These are phyloP conservation scores for Nannospalax galili DNA, from an alignment of 2,113 vertebrate genomes.

Conservation along the genomic window DNA sequence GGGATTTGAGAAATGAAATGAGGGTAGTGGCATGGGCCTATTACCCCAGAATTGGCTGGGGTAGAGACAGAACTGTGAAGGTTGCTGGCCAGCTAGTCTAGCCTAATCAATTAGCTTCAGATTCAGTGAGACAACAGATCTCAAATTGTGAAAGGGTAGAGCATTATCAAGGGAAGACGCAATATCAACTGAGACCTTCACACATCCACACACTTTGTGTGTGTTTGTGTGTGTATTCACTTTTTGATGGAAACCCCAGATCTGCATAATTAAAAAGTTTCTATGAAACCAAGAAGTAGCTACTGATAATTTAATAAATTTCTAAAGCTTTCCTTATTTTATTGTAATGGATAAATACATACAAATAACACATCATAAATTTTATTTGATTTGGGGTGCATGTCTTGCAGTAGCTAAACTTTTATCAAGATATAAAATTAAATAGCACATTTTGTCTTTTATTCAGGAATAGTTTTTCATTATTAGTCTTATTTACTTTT, in stretches of 20 bases:
- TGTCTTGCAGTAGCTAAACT: not conserved
- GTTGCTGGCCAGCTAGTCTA: not conserved
- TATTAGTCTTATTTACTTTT: not conserved
- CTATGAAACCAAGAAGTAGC: not conserved
- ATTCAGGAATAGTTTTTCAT: not conserved
- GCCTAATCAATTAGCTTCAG: not conserved
- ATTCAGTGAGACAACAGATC: not conserved
- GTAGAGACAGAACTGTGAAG: not conserved
- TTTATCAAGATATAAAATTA: not conserved
- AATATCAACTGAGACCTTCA: no score
- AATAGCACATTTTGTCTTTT: not conserved
- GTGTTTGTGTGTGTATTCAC: no score
- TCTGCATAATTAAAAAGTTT: no score
- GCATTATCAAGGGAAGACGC: no score
- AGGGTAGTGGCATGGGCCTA: not conserved
- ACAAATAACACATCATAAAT: not conserved
- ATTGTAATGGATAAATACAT: not conserved
- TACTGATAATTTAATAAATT: not conserved
- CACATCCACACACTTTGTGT: no score
- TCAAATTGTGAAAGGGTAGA: no score
- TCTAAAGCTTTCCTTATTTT: not conserved
- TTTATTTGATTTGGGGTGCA: not conserved
- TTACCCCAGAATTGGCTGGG: not conserved
- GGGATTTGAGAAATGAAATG: not conserved
- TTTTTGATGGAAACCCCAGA: no score